phyloP scores from a whole-genome alignment of 2,113 vertebrate species.

The Sigmodon hispidus region DNA sequence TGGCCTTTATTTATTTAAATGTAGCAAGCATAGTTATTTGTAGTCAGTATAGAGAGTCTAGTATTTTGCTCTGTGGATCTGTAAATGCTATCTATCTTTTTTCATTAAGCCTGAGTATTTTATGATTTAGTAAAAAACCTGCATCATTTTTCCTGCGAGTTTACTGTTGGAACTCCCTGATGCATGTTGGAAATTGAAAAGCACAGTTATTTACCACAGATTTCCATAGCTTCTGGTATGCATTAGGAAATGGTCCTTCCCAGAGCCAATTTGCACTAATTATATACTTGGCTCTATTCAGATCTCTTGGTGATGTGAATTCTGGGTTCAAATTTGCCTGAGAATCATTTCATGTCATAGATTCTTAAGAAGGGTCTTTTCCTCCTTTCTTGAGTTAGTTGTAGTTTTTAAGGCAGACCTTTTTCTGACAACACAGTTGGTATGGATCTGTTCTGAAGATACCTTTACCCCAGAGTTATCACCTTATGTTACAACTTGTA shows the following conservation, averaged over 20 bases:
- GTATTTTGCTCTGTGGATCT: not conserved
- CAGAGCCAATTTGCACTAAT: not conserved
- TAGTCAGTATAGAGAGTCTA: not conserved
- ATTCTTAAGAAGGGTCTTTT: not conserved
- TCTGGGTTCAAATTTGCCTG: not conserved
- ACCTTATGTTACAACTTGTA: not conserved
- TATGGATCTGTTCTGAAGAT: not conserved
- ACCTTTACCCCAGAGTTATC: not conserved
- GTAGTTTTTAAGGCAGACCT: not conserved
- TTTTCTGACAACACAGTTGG: not conserved
- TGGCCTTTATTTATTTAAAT: not conserved
- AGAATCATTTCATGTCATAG: not conserved
- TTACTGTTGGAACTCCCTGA: not conserved
- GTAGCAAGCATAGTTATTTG: not conserved
- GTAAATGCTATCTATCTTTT: not conserved
- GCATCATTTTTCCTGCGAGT: not conserved
- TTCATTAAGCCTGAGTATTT: not conserved
- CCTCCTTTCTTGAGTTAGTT: not conserved
- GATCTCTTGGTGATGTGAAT: not conserved
- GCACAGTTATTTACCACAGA: not conserved
- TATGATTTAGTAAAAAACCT: not conserved
- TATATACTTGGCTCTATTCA: not conserved
- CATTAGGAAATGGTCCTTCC: constrained; percentile 23
- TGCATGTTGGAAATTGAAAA: not conserved
- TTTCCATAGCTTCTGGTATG: not conserved